Percentiles rank a stretch among this genome's conserved stretches.
Evolutionary conservation across 2,113 vertebrate genomes (phyloP).

Genomic region (Chrysochloris asiatica): DNA sequence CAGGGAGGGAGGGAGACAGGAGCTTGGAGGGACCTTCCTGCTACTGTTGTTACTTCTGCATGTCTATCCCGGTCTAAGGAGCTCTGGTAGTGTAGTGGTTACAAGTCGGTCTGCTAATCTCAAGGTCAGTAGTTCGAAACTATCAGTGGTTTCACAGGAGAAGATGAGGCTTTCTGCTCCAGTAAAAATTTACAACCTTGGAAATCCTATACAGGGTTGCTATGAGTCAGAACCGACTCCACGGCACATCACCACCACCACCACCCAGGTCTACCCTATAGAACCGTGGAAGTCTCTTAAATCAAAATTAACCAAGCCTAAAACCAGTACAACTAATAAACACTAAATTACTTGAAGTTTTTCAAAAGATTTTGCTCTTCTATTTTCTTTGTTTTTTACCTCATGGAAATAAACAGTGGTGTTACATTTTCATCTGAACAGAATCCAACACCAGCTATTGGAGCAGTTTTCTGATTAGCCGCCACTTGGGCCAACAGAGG

Average conservation of each 20-base stretch:
- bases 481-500: background rate
- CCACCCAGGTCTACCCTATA: background rate
- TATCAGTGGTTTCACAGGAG: no score
- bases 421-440: background rate
- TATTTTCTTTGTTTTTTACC: slow-evolving; percentile 53
- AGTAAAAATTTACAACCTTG: no score
- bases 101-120: no score
- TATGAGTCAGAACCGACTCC: no score
- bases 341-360: slow-evolving; percentile 3
- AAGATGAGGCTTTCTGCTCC: no score
- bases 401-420: slow-evolving; percentile 64
- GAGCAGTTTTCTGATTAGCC: background rate
- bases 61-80: background rate
- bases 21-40: no score
- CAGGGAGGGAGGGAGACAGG: background rate
- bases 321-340: slow-evolving; percentile 25
- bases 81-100: no score
- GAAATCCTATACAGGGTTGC: no score
- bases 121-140: no score
- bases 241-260: no score
- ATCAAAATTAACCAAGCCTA: slow-evolving; percentile 5
- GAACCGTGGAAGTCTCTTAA: background rate
- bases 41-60: no score
- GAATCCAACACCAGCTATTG: background rate
- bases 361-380: slow-evolving; percentile 40